Evolutionary conservation across 2,797 vertebrate species (phyloP), one percentile per base, ranked within the genome.

Genomic region (Mycteria americana): DNA sequence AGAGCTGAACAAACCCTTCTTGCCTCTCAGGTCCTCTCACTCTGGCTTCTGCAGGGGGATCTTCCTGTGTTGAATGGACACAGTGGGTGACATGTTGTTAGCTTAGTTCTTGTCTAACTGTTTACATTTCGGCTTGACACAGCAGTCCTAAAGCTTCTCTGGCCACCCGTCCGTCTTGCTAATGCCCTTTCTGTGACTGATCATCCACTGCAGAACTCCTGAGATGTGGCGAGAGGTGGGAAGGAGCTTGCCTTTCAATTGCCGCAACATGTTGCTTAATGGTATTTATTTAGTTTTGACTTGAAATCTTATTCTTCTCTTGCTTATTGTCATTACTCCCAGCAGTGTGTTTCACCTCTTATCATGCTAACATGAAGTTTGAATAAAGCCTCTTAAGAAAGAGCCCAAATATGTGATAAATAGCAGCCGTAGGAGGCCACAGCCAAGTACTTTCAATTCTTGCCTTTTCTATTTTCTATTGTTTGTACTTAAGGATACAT

Each of bases 311-410:
- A 22, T 48, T 94, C 25, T 95, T 41, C 56, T 79, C 59, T 67
- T 82, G 27, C 50, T 92, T 77, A 68, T 51, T 96, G 92, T 63
- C 88, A 31, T 76, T 82, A 51, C 30, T 95, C 62, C 37, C 85
- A 92, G 87, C 84, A 95, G 81, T 88, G 82, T 88, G n/a, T 83
- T 94, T 93, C 89, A 77, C 77, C 79, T 95, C 83, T 96, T 86
- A 93, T 79, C 92, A 93, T 78, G 83, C 74, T 89, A 85, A 65
- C 6, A 7, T 75, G 64, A 86, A 93, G 70, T 91, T 96, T 83
- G 90, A 89, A 93, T 89, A 93, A 91, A 96, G 74, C 86, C 64
- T 93, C 81, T 89, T 72, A 83, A 94, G 91, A 76, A 96, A 45
- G 62, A 95, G 68, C 72, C 68, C 22, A 31, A 92, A 48, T 13